phyloP scores from a whole-genome alignment of 2,888 invertebrate species.

The Phrixothrix hirtus region DNA sequence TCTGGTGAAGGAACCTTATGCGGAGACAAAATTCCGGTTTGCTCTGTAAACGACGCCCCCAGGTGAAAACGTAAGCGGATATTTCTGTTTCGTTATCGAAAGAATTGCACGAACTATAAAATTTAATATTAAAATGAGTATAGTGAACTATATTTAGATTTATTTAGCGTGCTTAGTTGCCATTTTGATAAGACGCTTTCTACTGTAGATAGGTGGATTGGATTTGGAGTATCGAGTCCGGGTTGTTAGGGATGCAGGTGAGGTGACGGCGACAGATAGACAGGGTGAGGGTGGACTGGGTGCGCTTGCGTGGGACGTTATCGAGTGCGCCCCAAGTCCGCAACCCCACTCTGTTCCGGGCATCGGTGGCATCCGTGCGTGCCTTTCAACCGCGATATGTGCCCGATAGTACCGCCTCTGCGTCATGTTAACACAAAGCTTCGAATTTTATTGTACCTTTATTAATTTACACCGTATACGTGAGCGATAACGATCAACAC shows the following conservation, averaged over 20 bases:
- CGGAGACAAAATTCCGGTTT: slow-evolving; percentile 12
- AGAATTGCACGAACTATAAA: slow-evolving; percentile 17
- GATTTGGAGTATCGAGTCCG: slow-evolving; percentile 59
- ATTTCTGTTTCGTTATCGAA: slow-evolving; percentile 13
- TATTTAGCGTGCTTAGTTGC: slow-evolving; percentile 54
- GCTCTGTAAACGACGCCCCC: slow-evolving; percentile 15
- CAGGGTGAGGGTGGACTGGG: slow-evolving; percentile 45
- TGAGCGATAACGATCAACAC: slow-evolving; percentile 42
- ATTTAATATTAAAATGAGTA: slow-evolving; percentile 26
- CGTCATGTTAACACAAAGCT: slow-evolving; percentile 49
- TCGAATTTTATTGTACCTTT: slow-evolving; percentile 47
- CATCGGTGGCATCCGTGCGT: slow-evolving; percentile 33
- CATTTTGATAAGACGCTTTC: slow-evolving; percentile 56
- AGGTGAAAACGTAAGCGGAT: slow-evolving; percentile 13
- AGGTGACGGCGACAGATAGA: slow-evolving; percentile 55
- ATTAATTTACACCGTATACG: slow-evolving; percentile 44
- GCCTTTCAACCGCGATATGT: slow-evolving; percentile 28
- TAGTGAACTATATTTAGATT: slow-evolving; percentile 28
- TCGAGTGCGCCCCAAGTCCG: slow-evolving; percentile 53
- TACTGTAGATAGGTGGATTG: slow-evolving; percentile 62
- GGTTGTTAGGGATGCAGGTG: slow-evolving; percentile 62
- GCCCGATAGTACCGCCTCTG: slow-evolving; percentile 41
- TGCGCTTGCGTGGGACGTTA: slow-evolving; percentile 58
- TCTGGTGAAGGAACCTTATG: slow-evolving; percentile 15
- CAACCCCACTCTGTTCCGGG: slow-evolving; percentile 42